Evolutionary conservation across 2,113 vertebrate genomes (phyloP).

Genomic region (Sminthopsis crassicaudata): DNA sequence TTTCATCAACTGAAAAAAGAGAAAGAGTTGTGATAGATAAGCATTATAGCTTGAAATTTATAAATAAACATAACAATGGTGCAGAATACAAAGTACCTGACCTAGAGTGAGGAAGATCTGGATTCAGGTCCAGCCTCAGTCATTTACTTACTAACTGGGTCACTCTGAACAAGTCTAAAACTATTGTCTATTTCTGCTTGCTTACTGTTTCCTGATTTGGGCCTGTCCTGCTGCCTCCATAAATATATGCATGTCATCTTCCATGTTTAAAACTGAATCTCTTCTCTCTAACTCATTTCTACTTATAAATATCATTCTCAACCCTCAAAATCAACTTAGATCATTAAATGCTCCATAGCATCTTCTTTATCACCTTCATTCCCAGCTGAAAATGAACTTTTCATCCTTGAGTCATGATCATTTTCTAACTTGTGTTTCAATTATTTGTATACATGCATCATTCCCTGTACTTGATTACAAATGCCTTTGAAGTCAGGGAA

Average conservation of each 20-base stretch:
- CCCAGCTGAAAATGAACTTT: neutral
- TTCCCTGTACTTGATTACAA: neutral
- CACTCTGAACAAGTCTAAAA: neutral
- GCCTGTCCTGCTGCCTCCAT: neutral
- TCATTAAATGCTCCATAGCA: neutral
- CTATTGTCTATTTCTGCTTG: neutral
- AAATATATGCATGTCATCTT: neutral
- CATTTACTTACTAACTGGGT: neutral
- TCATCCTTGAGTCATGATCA: neutral
- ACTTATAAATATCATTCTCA: neutral
- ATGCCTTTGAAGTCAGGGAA: neutral
- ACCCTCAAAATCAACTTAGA: neutral
- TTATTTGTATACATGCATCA: neutral
- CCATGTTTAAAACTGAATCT: neutral
- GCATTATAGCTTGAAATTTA: neutral
- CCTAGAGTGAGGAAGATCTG: neutral
- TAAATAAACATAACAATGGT: neutral
- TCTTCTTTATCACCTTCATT: neutral
- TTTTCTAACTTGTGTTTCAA: neutral
- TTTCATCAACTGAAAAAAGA: slow-evolving; percentile 20
- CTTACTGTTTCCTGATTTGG: neutral
- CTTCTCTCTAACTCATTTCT: neutral
- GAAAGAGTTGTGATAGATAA: neutral
- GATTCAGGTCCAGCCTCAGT: neutral
- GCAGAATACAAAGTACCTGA: neutral